Base-by-base conservation (phyloP, 2,113 vertebrate genomes). In the Macaca nemestrina region DNA sequence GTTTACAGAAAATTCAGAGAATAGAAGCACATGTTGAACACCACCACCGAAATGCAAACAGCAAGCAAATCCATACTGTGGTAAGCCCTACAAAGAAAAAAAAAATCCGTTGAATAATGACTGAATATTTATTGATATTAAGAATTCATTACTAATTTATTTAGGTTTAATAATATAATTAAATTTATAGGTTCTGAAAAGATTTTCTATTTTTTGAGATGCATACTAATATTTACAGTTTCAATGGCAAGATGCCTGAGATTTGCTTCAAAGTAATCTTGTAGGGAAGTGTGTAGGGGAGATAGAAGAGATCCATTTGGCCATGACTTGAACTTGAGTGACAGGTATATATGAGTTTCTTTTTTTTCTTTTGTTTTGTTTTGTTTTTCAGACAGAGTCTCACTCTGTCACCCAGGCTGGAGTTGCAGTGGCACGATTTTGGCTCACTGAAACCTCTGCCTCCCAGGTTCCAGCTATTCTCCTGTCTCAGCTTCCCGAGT, bases 211-310 rank as follows among this genome's bases (percentile, higher is more conserved):
- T 79, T 59, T 48, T 90, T 90, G 13, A 50, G 12, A 61, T 22
- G 5, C 5, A 81, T 79, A 18, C 1, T 50, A 27, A 79, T 35
- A 84, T 43, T 59, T 38, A 16, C 3, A 79, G 4, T 30, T 72
- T 11, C 73, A 61, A 55, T 80, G 13, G 40, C 13, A 52, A 38
- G 3, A 30, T 52, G 2, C 52, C 30, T 92, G 18, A 30, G 1
- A 90, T 72, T 90, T 79, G 6, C 7, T 38, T 35, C 40, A 45
- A 23, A 48, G 8, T 40, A 57, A 35, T 83, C 38, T 68, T 68
- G 1, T 30, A 7, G 0, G 2, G 38, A 25, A 20, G 2, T 70
- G 38, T 50, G 35, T 40, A 8, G 23, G 4, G 5, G 1, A 6
- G n/a, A 3, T 67, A 14, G 5, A 59, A 55, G 35, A 79, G 23